phyloP scores from a whole-genome alignment of 2,888 invertebrate species.

The Ephialtes manifestator region DNA sequence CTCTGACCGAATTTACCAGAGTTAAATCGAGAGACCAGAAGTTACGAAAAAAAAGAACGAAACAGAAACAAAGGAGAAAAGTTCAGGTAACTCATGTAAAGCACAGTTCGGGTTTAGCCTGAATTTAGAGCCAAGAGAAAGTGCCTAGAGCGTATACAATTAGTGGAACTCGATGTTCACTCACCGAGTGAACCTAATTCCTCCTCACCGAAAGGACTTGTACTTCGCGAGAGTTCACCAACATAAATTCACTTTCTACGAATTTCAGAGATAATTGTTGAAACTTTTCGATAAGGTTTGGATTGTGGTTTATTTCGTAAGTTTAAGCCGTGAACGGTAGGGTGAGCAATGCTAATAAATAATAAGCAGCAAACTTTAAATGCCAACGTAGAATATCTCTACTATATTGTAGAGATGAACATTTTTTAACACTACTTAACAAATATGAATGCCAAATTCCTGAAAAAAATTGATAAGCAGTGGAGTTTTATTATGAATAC shows the following conservation, averaged over 20 bases:
- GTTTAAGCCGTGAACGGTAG: constrained; percentile 29
- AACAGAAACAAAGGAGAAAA: background rate
- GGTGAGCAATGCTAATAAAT: background rate
- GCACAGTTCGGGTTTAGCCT: background rate
- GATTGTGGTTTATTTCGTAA: constrained; percentile 26
- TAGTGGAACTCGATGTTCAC: background rate
- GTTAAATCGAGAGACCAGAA: constrained; percentile 9
- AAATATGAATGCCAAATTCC: too few relatives aligned
- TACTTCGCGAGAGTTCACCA: background rate
- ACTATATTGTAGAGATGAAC: too few relatives aligned
- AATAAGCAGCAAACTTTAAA: too few relatives aligned
- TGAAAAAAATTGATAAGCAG: too few relatives aligned
- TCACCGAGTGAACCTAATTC: background rate
- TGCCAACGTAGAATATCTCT: too few relatives aligned
- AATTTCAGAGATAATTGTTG: constrained; percentile 37
- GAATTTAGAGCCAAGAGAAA: constrained; percentile 9
- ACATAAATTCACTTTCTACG: background rate
- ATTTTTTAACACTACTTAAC: too few relatives aligned
- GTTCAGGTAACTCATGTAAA: background rate
- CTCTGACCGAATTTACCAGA: constrained; percentile 11
- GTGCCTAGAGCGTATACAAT: constrained; percentile 14
- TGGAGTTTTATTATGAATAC: too few relatives aligned
- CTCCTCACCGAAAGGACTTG: background rate
- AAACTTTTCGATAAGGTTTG: constrained; percentile 13
- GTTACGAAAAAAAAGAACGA: background rate